phyloP scores from a whole-genome alignment of 2,113 vertebrate species.

The Mastomys natalensis region DNA sequence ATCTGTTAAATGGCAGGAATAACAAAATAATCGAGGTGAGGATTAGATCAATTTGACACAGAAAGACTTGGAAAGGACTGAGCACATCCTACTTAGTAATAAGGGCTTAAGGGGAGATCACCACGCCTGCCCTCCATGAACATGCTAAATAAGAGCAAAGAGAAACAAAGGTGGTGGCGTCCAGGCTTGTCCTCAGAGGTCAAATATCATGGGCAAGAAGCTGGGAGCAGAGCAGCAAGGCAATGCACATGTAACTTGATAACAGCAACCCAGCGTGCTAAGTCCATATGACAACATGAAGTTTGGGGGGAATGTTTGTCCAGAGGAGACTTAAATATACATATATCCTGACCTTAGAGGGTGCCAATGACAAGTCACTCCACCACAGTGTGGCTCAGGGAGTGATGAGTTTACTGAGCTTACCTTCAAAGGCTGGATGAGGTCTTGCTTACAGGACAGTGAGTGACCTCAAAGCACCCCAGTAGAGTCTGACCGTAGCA shows the following conservation, averaged over 20 bases:
- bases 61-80: not conserved
- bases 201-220: not conserved
- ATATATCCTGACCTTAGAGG: not conserved
- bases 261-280: not conserved
- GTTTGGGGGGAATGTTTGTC: not conserved
- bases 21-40: slow-evolving; percentile 9
- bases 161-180: not conserved
- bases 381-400: not conserved
- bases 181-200: not conserved
- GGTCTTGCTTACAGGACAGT: not conserved
- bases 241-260: not conserved
- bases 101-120: not conserved
- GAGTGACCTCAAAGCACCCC: not conserved
- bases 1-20: not conserved
- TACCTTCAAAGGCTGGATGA: not conserved
- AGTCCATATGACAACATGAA: not conserved
- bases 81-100: not conserved
- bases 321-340: not conserved
- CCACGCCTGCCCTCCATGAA: not conserved
- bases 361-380: too few species aligned
- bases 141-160: not conserved
- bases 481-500: not conserved
- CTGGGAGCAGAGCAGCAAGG: not conserved
- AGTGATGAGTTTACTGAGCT: not conserved
- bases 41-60: slow-evolving; percentile 45